phyloP scores from a whole-genome alignment of 2,113 vertebrate species.

The Bufo gargarizans region DNA sequence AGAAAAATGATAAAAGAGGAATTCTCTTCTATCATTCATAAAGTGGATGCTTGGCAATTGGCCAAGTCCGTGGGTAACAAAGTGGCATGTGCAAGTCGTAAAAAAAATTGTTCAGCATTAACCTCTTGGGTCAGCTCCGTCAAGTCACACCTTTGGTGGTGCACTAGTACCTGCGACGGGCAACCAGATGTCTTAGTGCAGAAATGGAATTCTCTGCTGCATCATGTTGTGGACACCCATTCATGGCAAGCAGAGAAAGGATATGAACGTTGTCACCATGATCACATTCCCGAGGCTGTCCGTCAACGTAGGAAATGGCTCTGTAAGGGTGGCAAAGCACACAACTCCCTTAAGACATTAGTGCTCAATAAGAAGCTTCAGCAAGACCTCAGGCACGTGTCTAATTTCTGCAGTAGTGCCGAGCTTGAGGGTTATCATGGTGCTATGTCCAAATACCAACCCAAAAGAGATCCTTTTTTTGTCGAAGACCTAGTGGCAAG shows the following conservation, averaged over 20 bases:
- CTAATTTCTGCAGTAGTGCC: neutral
- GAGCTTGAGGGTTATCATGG: neutral
- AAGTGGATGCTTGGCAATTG: neutral
- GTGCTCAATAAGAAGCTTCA: neutral
- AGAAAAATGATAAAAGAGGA: slow-evolving; percentile 8
- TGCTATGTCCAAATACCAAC: neutral
- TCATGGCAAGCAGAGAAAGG: neutral
- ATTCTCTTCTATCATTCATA: neutral
- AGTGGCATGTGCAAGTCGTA: neutral
- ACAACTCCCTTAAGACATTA: neutral
- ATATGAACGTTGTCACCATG: neutral
- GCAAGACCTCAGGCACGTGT: neutral
- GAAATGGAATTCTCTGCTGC: slow-evolving; percentile 3
- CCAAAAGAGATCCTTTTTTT: neutral
- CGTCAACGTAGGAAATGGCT: neutral
- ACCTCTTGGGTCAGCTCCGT: neutral
- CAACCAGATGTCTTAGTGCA: neutral
- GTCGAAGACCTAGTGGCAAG: neutral
- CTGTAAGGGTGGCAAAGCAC: neutral
- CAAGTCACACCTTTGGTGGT: slow-evolving; percentile 12
- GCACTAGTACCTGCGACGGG: neutral
- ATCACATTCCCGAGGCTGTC: neutral
- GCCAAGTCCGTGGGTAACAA: neutral
- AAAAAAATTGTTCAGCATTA: neutral
- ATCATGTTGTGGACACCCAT: neutral